These are phyloP conservation scores for Acropternis orthonyx DNA, from an alignment of 2,797 vertebrate species.

Conservation along the genomic window DNA sequence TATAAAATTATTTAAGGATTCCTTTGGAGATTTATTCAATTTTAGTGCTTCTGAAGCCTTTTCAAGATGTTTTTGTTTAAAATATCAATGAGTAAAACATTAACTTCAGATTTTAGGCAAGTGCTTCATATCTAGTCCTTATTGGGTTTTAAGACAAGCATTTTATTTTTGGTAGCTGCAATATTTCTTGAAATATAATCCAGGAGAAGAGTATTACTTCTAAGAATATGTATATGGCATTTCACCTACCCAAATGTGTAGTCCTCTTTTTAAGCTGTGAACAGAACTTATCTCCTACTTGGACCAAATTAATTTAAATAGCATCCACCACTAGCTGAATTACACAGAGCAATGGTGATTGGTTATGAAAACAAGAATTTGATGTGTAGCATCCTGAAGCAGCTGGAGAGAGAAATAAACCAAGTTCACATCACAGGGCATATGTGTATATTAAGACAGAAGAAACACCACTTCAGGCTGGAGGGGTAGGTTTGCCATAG, in stretches of 20 bases:
- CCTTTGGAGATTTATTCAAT: background rate
- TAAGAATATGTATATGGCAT: background rate
- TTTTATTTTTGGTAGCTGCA: background rate
- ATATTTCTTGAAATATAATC: background rate
- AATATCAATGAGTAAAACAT: background rate
- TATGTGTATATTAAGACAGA: background rate
- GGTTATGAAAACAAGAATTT: background rate
- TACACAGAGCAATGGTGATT: background rate
- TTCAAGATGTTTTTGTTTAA: background rate
- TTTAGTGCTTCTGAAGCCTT: background rate
- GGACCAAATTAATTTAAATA: background rate
- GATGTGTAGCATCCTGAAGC: background rate
- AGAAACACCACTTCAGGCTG: background rate
- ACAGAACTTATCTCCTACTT: background rate
- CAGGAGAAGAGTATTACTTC: background rate
- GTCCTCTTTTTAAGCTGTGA: background rate
- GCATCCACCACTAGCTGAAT: background rate
- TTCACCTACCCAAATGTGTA: background rate
- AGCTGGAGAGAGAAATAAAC: background rate
- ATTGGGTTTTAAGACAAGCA: background rate
- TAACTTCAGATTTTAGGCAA: background rate
- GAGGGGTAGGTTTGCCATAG: background rate
- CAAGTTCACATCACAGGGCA: background rate
- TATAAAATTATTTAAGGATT: background rate
- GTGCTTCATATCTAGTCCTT: background rate